These are phyloP conservation scores for Tyrannus savana DNA, from an alignment of 2,113 vertebrate genomes.

Conservation along the genomic window DNA sequence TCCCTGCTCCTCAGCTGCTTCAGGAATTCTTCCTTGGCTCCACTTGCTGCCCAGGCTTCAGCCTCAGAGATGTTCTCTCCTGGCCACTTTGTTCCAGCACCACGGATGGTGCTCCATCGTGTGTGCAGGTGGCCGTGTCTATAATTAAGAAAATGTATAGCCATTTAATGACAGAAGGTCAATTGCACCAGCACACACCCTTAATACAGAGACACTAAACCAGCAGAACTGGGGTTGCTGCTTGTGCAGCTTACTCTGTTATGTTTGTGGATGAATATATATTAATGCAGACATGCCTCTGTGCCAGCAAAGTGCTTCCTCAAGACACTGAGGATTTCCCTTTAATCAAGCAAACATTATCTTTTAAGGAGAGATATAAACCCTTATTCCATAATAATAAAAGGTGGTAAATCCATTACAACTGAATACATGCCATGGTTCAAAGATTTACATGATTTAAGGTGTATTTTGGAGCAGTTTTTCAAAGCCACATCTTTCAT, in stretches of 20 bases:
- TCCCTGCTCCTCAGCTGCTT: not conserved
- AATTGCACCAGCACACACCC: conserved; percentile 3
- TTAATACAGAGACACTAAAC: not conserved
- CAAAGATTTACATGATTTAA: not conserved
- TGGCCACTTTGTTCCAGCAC: not conserved
- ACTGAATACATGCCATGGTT: not conserved
- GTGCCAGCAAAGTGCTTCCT: not conserved
- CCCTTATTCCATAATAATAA: not conserved
- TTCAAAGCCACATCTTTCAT: not conserved
- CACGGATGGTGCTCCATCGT: not conserved
- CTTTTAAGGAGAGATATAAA: not conserved
- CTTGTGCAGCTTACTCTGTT: not conserved
- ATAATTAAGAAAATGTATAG: conserved; percentile 25
- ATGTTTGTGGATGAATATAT: not conserved
- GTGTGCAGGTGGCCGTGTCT: not conserved
- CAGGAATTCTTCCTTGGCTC: not conserved
- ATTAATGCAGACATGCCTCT: not conserved
- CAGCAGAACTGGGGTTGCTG: conserved; percentile 49
- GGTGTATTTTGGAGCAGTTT: not conserved
- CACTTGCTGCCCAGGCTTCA: not conserved
- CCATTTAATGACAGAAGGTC: conserved; percentile 4
- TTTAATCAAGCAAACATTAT: not conserved
- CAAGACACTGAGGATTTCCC: not conserved
- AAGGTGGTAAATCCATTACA: not conserved
- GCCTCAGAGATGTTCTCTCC: not conserved